These are phyloP conservation scores for Rhinogobio ventralis DNA, from an alignment of 2,797 vertebrate species.

Conservation along the genomic window DNA sequence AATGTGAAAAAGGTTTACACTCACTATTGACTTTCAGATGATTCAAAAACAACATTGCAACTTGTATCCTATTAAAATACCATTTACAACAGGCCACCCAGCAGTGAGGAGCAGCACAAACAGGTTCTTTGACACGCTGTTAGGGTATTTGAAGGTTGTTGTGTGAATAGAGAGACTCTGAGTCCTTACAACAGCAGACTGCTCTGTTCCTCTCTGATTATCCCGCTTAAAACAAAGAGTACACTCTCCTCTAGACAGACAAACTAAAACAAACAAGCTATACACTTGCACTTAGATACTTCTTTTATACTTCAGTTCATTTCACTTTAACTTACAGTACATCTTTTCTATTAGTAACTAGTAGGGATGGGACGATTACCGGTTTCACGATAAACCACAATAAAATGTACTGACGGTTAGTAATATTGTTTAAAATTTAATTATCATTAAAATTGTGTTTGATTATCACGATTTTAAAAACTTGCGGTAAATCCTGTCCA, in stretches of 20 bases:
- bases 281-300: background rate
- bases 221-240: conserved; percentile 28
- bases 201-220: conserved; percentile 22
- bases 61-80: background rate
- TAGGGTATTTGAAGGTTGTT: conserved; percentile 7
- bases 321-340: background rate
- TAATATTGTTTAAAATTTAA: too few species aligned
- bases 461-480: too few species aligned
- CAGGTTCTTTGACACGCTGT: conserved; percentile 18
- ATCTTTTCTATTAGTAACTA: background rate
- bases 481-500: too few species aligned
- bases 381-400: too few species aligned
- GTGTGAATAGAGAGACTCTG: background rate
- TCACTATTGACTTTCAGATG: background rate
- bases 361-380: too few species aligned
- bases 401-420: too few species aligned
- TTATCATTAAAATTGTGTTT: too few species aligned
- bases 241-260: conserved; percentile 3
- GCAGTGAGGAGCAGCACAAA: conserved; percentile 21
- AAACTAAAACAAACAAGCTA: conserved; percentile 23
- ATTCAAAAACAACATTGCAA: background rate
- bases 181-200: conserved; percentile 25
- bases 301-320: background rate
- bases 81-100: background rate
- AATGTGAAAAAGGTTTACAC: background rate